Percentiles rank a stretch among this genome's conserved stretches.
Conservation (phyloP, 2,113 vertebrate genomes). For the Odobenus rosmarus region DNA sequence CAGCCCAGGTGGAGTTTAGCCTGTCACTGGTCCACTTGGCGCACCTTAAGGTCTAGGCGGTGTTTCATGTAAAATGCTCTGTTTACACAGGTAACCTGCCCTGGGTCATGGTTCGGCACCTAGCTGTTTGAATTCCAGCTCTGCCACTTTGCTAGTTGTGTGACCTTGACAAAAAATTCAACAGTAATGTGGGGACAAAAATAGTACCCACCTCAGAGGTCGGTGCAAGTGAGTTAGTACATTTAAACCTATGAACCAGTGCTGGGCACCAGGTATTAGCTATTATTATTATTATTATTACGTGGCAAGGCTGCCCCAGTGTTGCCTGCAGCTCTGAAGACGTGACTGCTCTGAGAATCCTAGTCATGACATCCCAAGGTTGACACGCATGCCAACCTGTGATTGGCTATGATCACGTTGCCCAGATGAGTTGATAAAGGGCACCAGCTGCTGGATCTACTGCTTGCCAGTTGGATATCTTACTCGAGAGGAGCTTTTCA, state of each 20-base stretch:
- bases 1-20: background rate
- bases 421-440: background rate
- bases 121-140: background rate
- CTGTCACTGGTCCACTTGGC: background rate
- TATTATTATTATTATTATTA: accelerated
- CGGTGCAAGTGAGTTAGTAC: background rate
- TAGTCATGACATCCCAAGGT: background rate
- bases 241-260: background rate
- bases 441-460: too few relatives aligned
- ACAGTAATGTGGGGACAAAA: background rate
- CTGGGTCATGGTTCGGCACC: accelerated
- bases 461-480: background rate
- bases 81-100: accelerated
- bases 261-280: background rate
- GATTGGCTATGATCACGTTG: background rate
- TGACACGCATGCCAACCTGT: background rate
- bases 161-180: background rate
- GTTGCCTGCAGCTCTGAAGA: background rate
- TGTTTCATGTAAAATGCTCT: too few relatives aligned
- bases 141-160: background rate
- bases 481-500: background rate
- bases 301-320: background rate
- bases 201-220: background rate
- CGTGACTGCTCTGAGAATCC: background rate
- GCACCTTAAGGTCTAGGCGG: too few relatives aligned